A percentile compares a stretch with the other conserved stretches of the same genome.
phyloP scores from a whole-genome alignment of 1,140 invertebrate species.

The Drosophila athabasca region DNA sequence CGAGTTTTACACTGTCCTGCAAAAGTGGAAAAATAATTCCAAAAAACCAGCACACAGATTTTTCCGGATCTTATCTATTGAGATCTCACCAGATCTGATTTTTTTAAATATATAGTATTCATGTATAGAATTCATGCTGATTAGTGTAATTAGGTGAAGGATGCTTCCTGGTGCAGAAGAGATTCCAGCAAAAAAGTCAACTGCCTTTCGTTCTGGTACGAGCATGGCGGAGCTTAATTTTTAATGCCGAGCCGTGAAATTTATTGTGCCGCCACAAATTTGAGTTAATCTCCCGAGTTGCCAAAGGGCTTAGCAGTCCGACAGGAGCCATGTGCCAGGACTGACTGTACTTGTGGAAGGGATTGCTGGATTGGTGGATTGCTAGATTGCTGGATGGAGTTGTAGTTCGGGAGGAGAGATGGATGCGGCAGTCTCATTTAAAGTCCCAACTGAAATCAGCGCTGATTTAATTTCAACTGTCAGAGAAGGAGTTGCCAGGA shows the following conservation, averaged over 20 bases:
- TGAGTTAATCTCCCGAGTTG: constrained; percentile 68
- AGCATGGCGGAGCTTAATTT: constrained; percentile 64
- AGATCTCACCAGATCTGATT: too few relatives aligned
- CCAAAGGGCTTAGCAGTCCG: constrained; percentile 51
- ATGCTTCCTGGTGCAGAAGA: constrained; percentile 7
- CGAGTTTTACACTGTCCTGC: constrained; percentile 36
- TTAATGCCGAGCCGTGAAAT: constrained; percentile 71
- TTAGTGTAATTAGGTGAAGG: constrained; percentile 61
- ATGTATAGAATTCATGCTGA: background rate
- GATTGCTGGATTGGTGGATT: background rate
- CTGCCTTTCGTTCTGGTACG: constrained; percentile 52
- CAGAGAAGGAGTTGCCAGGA: constrained; percentile 16
- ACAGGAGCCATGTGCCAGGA: constrained; percentile 11
- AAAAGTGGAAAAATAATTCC: background rate
- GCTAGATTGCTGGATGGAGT: constrained; percentile 10
- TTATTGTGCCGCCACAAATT: constrained; percentile 77
- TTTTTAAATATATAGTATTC: too few relatives aligned
- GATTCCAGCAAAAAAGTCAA: constrained; percentile 40
- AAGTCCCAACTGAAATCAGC: constrained; percentile 62
- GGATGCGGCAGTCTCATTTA: constrained; percentile 47
- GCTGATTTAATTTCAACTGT: constrained; percentile 68
- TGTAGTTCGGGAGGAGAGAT: background rate
- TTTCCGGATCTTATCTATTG: too few relatives aligned
- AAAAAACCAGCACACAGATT: too few relatives aligned
- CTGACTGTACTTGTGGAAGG: constrained; percentile 52